phyloP scores from a whole-genome alignment of 2,888 invertebrate species.

The Cryptus armator region DNA sequence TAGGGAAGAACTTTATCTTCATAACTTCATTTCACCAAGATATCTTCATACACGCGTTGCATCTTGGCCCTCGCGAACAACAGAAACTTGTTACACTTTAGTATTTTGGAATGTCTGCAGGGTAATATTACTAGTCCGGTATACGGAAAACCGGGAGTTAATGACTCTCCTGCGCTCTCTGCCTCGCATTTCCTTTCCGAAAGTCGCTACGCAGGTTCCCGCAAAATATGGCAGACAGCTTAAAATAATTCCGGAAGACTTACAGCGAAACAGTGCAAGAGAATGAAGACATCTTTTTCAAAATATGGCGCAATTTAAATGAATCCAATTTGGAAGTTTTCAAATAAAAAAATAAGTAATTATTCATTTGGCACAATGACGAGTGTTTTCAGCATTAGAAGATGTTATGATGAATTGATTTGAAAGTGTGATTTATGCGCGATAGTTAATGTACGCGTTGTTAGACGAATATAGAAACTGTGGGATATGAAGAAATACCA shows the following conservation, averaged over 20 bases:
- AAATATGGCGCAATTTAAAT: neutral
- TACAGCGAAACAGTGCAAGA: neutral
- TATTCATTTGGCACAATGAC: too few relatives aligned
- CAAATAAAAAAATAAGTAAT: neutral
- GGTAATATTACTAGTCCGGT: neutral
- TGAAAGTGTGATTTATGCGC: too few relatives aligned
- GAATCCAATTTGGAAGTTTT: neutral
- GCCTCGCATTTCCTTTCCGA: neutral
- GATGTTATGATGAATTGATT: too few relatives aligned
- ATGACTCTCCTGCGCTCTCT: neutral
- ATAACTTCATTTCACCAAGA: neutral
- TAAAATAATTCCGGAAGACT: neutral
- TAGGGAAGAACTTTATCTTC: neutral
- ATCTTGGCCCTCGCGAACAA: neutral
- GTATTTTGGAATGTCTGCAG: neutral
- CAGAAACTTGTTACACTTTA: slow-evolving; percentile 2
- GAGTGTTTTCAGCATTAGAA: too few relatives aligned
- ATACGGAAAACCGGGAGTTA: neutral
- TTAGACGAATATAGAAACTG: too few relatives aligned
- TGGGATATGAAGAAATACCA: too few relatives aligned
- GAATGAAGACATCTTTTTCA: neutral
- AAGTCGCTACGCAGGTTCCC: neutral
- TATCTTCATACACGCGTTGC: neutral
- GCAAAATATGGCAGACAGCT: neutral
- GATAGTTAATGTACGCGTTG: too few relatives aligned